Evolutionary conservation across 2,888 invertebrate genomes (phyloP), one percentile per base, ranked within the genome.

Genomic region (Latheticus oryzae): DNA sequence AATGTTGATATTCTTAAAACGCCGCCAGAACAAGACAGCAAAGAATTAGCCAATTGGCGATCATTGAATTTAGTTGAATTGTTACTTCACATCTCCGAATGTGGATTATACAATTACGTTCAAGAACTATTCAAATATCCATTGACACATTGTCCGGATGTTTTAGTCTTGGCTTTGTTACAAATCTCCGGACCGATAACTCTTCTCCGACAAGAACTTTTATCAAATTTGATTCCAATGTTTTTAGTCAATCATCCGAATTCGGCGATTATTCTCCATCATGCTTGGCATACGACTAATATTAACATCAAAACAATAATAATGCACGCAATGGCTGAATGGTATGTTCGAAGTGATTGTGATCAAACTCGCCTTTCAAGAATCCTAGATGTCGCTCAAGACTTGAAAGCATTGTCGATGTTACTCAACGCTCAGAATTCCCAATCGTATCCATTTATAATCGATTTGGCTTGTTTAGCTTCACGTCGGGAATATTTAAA

Each of bases 261-360:
- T 79, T 94, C 97, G 0, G 95, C 91, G 15, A 92, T 94, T n/a
- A 93, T 99, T 61, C 81, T 99, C 50, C 96, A 97, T 78, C 93
- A 95, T 74, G 95, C 95, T 2, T 99, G 98, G 98, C 93, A 95
- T 75, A 86, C 89, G 45, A 90, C 89, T 71, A 85, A 82, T 63
- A 79, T 82, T 24, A 83, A 85, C 47, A 84, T 93, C 45, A 90
- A 91, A 64, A 87, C 89, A 1, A 87, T 92, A 55, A 90, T 98
- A 59, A 95, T 97, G 91, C 93, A 95, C 71, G 89, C 95, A 1
- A 97, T 98, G 97, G 94, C 95, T 0, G 96, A 97, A 64, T 97
- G 97, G 95, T 98, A 97, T 79, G 84, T 91, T 65, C 85, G 90
- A 62, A 95, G 89, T 16, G 96, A 97, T 72, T 89, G 92, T 72